Base-by-base conservation (phyloP, 2,113 vertebrate species). In the Phalacrocorax carbo region DNA sequence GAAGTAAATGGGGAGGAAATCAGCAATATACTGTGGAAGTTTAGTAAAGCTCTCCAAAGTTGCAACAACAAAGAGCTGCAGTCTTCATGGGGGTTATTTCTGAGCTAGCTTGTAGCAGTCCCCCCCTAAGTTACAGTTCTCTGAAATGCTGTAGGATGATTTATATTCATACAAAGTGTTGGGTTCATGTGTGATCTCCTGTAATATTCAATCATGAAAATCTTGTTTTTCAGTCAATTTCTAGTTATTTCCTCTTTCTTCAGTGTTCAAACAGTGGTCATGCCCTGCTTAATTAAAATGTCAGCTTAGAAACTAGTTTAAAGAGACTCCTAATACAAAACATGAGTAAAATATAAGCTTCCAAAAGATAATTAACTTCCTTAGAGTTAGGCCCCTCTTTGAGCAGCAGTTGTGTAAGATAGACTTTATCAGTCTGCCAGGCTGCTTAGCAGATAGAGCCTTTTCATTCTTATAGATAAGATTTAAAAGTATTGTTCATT, bases 401-500 rank as follows among this genome's bases (percentile, higher is more conserved):
- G 86, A 90, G 78, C 71, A 90, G 38, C 7, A 20, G 52, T 54
- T 49, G 38, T 44, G 46, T 48, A 9, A 52, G 26, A 82, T 6
- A 44, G 55, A 76, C 66, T 48, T 87, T 87, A 80, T 60, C 81
- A 78, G n/a, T 17, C 48, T 87, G 72, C 52, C 73, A 69, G 49
- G 22, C 48, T 79, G 64, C 61, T 85, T 19, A 32, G n/a, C 52
- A 58, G 44, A 78, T 49, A 64, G 1, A 40, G 49, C 75, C 87
- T 93, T 88, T 84, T 92, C 86, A 61, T 86, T 54, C 89, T 46
- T 78, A 22, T 20, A 61, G 44, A 65, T 66, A 83, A 58, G 38
- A 48, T 82, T 90, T 88, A 30, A 87, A 83, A 81, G 27, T 75
- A 90, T 86, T 96, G 86, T 94, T 96, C 80, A 60, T 96, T 91